A percentile compares a stretch with the other conserved stretches of the same genome.
phyloP scores from a whole-genome alignment of 2,888 invertebrate genomes.

The Caenorhabditis virilis region DNA sequence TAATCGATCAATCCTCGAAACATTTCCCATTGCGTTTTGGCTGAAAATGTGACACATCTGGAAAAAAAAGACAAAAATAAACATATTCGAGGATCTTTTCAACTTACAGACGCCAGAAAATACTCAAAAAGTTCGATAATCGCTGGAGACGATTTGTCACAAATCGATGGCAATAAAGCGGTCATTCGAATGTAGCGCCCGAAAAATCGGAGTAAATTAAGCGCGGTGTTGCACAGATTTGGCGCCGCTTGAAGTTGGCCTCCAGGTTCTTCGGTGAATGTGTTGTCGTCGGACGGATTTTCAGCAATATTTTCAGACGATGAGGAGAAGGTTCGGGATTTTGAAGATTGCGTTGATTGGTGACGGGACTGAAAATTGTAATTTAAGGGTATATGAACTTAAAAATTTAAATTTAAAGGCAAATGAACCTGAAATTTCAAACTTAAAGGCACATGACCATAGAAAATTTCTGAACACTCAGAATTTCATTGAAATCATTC shows the following conservation, averaged over 20 bases:
- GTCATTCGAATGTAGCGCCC: slow-evolving; percentile 66
- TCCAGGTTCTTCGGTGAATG: not conserved
- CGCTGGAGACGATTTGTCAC: slow-evolving; percentile 55
- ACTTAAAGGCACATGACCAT: too few relatives aligned
- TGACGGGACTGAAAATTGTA: slow-evolving; percentile 5
- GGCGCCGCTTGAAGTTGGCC: slow-evolving; percentile 41
- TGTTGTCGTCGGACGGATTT: slow-evolving; percentile 7
- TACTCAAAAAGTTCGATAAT: slow-evolving; percentile 62
- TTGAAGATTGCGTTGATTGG: slow-evolving; percentile 17
- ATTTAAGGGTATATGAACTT: not conserved
- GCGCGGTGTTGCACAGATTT: slow-evolving; percentile 65
- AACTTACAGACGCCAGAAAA: slow-evolving; percentile 55
- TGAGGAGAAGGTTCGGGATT: slow-evolving; percentile 4
- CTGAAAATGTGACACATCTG: slow-evolving; percentile 42
- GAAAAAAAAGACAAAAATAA: slow-evolving; percentile 1
- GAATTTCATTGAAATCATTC: too few relatives aligned
- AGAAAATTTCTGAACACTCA: not conserved
- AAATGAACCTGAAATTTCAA: too few relatives aligned
- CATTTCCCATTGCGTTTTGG: slow-evolving; percentile 27
- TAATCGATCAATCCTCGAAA: slow-evolving; percentile 17
- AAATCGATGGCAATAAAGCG: slow-evolving; percentile 59
- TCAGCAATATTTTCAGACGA: slow-evolving; percentile 10
- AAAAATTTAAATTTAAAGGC: not conserved
- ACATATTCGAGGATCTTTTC: not conserved
- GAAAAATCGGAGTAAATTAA: slow-evolving; percentile 62